A percentile compares a stretch with the other conserved stretches of the same genome.
Conservation (phyloP, 2,888 invertebrate genomes). For the Fabriciana adippe region DNA sequence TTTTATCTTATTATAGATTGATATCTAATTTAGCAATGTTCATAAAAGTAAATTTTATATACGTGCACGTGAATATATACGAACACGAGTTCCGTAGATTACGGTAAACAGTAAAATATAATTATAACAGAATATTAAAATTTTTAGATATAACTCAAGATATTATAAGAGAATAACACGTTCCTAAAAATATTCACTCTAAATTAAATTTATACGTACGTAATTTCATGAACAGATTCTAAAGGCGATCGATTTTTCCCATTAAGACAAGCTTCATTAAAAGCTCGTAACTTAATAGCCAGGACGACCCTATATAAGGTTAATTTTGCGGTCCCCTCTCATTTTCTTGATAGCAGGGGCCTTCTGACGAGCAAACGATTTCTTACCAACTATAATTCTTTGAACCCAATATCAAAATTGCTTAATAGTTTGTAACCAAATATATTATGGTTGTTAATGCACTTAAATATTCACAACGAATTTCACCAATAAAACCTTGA, state of each 20-base stretch:
- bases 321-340: conserved; percentile 20
- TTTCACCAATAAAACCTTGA: not conserved
- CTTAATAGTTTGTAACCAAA: not conserved
- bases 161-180: too few relatives aligned
- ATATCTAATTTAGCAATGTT: too few relatives aligned
- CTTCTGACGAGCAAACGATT: not conserved
- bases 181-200: not conserved
- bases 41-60: too few relatives aligned
- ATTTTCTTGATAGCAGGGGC: conserved; percentile 20
- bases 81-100: too few relatives aligned
- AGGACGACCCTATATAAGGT: conserved; percentile 13
- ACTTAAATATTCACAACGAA: too few relatives aligned
- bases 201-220: not conserved
- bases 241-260: conserved; percentile 3
- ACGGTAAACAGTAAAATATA: too few relatives aligned
- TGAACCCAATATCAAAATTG: not conserved
- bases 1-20: too few relatives aligned
- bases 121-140: too few relatives aligned
- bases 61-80: too few relatives aligned
- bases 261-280: conserved; percentile 12
- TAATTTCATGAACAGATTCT: not conserved
- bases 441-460: not conserved
- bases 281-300: conserved; percentile 11
- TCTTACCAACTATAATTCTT: not conserved
- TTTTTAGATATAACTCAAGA: too few relatives aligned